A percentile compares a stretch with the other conserved stretches of the same genome.
phyloP scores from a whole-genome alignment of 2,113 vertebrate genomes.

The Beaufortia kweichowensis region DNA sequence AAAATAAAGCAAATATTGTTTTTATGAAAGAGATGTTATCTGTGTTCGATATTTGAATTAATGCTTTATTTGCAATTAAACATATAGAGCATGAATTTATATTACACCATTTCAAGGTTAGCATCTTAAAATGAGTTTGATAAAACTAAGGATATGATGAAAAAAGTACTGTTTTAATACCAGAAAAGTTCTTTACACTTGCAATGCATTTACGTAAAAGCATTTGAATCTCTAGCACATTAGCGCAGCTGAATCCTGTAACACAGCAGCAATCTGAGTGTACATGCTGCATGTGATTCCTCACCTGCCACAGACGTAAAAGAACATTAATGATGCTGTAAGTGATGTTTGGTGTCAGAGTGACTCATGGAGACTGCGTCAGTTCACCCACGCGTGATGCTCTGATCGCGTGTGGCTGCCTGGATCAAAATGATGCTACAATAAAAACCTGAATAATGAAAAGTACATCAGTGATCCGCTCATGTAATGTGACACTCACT shows the following conservation, averaged over 20 bases:
- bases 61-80: not conserved
- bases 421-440: slow-evolving; percentile 31
- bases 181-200: too few species aligned
- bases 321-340: slow-evolving; percentile 50
- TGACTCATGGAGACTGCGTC: slow-evolving; percentile 71
- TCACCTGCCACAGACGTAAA: slow-evolving; percentile 57
- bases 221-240: too few species aligned
- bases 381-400: slow-evolving; percentile 60
- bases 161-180: too few species aligned
- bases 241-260: too few species aligned
- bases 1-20: too few species aligned
- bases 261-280: not conserved
- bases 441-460: slow-evolving; percentile 45
- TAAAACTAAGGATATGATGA: too few species aligned
- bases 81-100: not conserved
- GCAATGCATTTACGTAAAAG: too few species aligned
- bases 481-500: slow-evolving; percentile 36
- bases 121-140: too few species aligned
- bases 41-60: too few species aligned
- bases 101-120: not conserved
- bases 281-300: too few species aligned
- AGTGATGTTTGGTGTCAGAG: slow-evolving; percentile 52
- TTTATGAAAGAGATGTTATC: not conserved
- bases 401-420: slow-evolving; percentile 39
- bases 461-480: slow-evolving; percentile 21